Evolutionary conservation across 2,888 invertebrate genomes (phyloP).

Genomic region (Diadegma fenestrale): DNA sequence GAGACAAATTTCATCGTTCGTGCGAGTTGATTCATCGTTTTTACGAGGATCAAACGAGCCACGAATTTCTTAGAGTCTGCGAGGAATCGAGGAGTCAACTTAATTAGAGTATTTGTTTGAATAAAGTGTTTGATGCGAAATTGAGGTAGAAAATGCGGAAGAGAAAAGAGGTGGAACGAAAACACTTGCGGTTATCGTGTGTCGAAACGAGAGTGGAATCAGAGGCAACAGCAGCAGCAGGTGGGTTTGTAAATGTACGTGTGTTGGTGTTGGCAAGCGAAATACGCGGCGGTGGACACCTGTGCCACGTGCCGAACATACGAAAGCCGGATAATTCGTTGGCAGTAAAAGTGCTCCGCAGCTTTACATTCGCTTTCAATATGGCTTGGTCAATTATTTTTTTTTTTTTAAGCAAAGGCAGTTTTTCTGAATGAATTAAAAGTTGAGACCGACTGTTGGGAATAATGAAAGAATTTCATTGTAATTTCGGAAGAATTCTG

Average conservation of each 20-base stretch:
- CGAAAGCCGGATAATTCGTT: conserved; percentile 77
- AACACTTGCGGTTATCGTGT: conserved; percentile 21
- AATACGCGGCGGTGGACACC: conserved; percentile 76
- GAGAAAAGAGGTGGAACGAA: conserved; percentile 16
- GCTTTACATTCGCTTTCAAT: not conserved
- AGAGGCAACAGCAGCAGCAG: conserved; percentile 52
- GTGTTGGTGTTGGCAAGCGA: conserved; percentile 76
- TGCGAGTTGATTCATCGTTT: not conserved
- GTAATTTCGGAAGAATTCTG: not conserved
- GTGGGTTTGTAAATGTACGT: conserved; percentile 63
- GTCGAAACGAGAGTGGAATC: conserved; percentile 15
- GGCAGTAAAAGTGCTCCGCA: conserved; percentile 67
- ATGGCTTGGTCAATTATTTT: not conserved
- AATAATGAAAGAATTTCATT: not conserved
- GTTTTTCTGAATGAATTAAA: not conserved
- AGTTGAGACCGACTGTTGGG: not conserved
- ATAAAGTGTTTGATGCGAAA: not conserved
- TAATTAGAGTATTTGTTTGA: not conserved
- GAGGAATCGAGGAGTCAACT: not conserved
- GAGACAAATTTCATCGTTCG: not conserved
- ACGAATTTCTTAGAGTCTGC: not conserved
- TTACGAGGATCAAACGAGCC: not conserved
- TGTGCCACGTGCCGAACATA: conserved; percentile 77
- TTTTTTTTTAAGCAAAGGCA: not conserved
- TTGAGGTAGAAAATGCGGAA: conserved; percentile 27